Percentiles rank a stretch among this genome's conserved stretches.
Conservation (phyloP, 2,797 vertebrate species). For the Pelobates cultripes region DNA sequence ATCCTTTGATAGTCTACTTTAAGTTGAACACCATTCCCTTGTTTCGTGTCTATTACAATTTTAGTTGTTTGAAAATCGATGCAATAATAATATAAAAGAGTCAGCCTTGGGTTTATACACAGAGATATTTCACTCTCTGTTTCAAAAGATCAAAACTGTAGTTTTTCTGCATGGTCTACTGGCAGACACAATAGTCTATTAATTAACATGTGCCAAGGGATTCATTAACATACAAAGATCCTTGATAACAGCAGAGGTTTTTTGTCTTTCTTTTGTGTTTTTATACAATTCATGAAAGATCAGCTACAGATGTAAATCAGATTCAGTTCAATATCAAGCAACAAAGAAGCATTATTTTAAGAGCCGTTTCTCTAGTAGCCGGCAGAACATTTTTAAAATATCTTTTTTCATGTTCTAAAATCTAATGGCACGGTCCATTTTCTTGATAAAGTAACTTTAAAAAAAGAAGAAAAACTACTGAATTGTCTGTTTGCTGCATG, state of each 20-base stretch:
- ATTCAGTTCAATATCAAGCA: constrained; percentile 64
- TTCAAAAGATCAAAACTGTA: constrained; percentile 67
- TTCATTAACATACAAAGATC: constrained; percentile 67
- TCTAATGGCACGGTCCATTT: constrained; percentile 54
- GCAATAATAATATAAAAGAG: constrained; percentile 50
- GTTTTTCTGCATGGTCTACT: constrained; percentile 65
- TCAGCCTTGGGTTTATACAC: constrained; percentile 65
- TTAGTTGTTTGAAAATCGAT: constrained; percentile 27
- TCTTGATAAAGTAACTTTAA: constrained; percentile 63
- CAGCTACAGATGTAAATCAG: constrained; percentile 72
- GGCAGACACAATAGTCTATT: constrained; percentile 72
- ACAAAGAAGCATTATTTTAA: constrained; percentile 69
- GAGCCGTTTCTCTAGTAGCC: constrained; percentile 63
- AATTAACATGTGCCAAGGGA: constrained; percentile 73
- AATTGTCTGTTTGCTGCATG: constrained; percentile 66
- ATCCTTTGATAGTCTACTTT: constrained; percentile 29
- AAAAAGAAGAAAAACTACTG: constrained; percentile 44
- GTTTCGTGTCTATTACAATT: constrained; percentile 31
- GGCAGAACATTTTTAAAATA: constrained; percentile 62
- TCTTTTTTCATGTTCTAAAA: constrained; percentile 64
- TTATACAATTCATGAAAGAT: constrained; percentile 69
- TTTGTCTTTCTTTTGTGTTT: constrained; percentile 56
- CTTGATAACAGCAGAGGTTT: constrained; percentile 57
- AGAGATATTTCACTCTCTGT: constrained; percentile 65
- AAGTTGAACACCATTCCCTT: constrained; percentile 6